A percentile compares a stretch with the other conserved stretches of the same genome.
These are phyloP conservation scores for Hucho hucho DNA, from an alignment of 2,113 vertebrate genomes.

Conservation along the genomic window DNA sequence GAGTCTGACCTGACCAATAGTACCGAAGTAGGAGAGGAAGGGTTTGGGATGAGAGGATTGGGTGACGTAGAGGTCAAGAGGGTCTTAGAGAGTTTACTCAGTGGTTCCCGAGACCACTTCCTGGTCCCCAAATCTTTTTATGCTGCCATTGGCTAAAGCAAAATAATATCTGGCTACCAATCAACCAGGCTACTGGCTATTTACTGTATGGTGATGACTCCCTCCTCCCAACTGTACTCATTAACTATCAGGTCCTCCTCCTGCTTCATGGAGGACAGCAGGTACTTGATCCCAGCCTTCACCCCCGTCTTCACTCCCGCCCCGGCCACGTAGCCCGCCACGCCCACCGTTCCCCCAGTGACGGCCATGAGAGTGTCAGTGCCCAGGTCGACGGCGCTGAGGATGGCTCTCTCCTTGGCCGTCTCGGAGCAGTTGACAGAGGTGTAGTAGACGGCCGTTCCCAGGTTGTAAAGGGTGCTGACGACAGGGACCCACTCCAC, in stretches of 20 bases:
- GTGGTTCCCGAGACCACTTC: slow-evolving; percentile 51
- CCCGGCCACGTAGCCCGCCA: slow-evolving; percentile 67
- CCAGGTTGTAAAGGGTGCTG: slow-evolving; percentile 83
- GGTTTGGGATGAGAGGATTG: not conserved
- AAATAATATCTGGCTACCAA: not conserved
- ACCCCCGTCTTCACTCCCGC: slow-evolving; percentile 77
- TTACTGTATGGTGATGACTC: slow-evolving; percentile 53
- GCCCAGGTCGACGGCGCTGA: slow-evolving; percentile 79
- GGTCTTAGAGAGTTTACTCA: slow-evolving; percentile 19
- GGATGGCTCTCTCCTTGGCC: slow-evolving; percentile 80
- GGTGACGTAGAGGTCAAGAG: not conserved
- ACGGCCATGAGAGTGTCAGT: slow-evolving; percentile 77
- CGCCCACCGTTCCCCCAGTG: slow-evolving; percentile 56
- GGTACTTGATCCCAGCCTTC: slow-evolving; percentile 74
- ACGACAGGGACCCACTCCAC: slow-evolving; percentile 78
- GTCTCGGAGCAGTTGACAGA: slow-evolving; percentile 74
- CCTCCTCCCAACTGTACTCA: slow-evolving; percentile 64
- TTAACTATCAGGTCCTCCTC: slow-evolving; percentile 72
- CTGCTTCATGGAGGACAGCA: slow-evolving; percentile 71
- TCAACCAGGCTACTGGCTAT: not conserved
- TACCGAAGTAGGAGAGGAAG: not conserved
- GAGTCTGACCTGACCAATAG: slow-evolving; percentile 18
- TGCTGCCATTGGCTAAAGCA: slow-evolving; percentile 19
- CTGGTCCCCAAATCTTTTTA: slow-evolving; percentile 7
- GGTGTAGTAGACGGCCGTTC: slow-evolving; percentile 86